Evolutionary conservation across 2,888 invertebrate species (phyloP).

Genomic region (Plutella xylostella): DNA sequence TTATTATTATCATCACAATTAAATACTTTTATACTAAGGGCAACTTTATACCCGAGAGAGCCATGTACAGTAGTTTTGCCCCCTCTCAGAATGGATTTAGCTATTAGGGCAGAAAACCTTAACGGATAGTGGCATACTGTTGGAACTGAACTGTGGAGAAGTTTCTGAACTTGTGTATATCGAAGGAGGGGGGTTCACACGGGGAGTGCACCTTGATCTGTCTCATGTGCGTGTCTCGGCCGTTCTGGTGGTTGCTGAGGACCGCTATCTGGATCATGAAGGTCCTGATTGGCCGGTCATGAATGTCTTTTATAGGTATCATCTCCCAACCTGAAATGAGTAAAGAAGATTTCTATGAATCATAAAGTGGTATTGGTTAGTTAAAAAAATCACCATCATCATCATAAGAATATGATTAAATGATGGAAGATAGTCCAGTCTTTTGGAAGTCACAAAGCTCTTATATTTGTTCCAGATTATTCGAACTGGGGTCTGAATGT

Average conservation of each 20-base stretch:
- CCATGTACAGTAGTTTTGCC: too few species aligned
- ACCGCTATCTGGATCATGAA: slow-evolving; percentile 98
- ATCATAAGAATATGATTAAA: neutral
- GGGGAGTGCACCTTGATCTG: slow-evolving; percentile 97
- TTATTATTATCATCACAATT: too few species aligned
- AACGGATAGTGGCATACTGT: slow-evolving; percentile 85
- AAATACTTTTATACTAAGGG: too few species aligned
- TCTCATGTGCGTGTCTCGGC: slow-evolving; percentile 97
- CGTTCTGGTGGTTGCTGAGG: slow-evolving; percentile 98
- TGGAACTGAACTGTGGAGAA: slow-evolving; percentile 87
- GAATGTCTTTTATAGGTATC: slow-evolving; percentile 89
- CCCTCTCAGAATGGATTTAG: too few species aligned
- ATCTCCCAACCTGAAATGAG: slow-evolving; percentile 87
- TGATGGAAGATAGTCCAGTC: neutral
- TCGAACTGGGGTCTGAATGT: too few species aligned
- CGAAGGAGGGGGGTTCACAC: slow-evolving; percentile 72
- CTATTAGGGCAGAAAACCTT: too few species aligned
- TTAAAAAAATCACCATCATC: neutral
- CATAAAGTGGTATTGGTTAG: neutral
- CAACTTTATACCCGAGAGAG: too few species aligned
- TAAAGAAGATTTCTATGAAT: neutral
- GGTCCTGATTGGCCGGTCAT: slow-evolving; percentile 89
- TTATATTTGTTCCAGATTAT: too few species aligned
- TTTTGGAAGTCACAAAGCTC: neutral
- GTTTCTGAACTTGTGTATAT: slow-evolving; percentile 78